phyloP scores from a whole-genome alignment of 2,888 invertebrate genomes.

The Pemphredon lugubris region DNA sequence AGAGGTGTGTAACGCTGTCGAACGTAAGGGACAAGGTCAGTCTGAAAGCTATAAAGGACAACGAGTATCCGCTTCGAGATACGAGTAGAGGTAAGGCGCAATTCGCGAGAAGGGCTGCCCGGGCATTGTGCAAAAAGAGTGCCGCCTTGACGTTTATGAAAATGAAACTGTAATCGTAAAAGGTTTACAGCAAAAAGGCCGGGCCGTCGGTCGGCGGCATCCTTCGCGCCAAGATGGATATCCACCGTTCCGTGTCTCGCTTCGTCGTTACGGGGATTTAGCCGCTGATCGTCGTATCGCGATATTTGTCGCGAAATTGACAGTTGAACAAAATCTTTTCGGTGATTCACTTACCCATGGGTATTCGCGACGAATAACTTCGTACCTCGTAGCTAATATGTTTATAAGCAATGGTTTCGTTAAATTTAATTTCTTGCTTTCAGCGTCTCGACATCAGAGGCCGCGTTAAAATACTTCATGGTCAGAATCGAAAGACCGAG shows the following conservation, averaged over 20 bases:
- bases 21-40: conserved; percentile 42
- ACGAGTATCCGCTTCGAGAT: conserved; percentile 2
- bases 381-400: too few species aligned
- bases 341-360: too few species aligned
- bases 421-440: too few species aligned
- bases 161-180: conserved; percentile 81
- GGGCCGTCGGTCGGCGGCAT: conserved; percentile 43
- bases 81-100: conserved; percentile 17
- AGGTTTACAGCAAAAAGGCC: conserved; percentile 72
- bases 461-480: conserved; percentile 96
- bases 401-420: too few species aligned
- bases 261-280: conserved; percentile 41
- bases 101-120: conserved; percentile 38
- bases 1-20: conserved; percentile 37
- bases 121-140: conserved; percentile 68
- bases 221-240: conserved; percentile 11
- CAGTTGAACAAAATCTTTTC: too few species aligned
- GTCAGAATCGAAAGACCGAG: conserved; percentile 96
- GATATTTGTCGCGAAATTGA: neutral
- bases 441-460: conserved; percentile 99
- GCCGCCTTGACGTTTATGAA: conserved; percentile 79
- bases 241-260: neutral
- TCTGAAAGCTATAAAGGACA: conserved; percentile 37
- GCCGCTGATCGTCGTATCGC: conserved; percentile 13
- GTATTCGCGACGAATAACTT: too few species aligned